These are phyloP conservation scores for Takifugu flavidus DNA, from an alignment of 2,113 vertebrate genomes.

Conservation along the genomic window DNA sequence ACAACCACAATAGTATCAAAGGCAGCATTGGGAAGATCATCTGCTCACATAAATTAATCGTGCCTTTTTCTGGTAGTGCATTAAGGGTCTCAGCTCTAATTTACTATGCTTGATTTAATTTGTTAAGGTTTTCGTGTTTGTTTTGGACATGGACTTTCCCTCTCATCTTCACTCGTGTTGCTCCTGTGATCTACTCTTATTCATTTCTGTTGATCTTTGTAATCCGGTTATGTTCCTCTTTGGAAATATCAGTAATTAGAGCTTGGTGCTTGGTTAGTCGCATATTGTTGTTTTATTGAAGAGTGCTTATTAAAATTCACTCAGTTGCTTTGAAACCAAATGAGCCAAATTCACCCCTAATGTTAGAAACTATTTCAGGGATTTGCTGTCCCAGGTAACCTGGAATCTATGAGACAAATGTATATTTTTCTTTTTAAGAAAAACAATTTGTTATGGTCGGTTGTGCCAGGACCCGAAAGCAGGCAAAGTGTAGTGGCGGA, in stretches of 20 bases:
- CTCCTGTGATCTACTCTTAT: slow-evolving; percentile 38
- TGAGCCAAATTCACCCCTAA: slow-evolving; percentile 40
- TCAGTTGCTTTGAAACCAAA: slow-evolving; percentile 42
- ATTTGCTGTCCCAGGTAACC: slow-evolving; percentile 1
- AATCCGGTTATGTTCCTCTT: slow-evolving; percentile 59
- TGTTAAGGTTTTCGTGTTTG: background rate
- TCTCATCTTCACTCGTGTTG: background rate
- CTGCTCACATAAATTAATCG: too few species aligned
- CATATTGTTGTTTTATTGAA: slow-evolving; percentile 32
- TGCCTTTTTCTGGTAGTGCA: too few species aligned
- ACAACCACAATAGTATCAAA: too few species aligned
- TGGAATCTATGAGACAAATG: background rate
- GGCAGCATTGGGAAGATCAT: too few species aligned
- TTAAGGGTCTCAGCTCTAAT: too few species aligned
- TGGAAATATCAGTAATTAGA: slow-evolving; percentile 53
- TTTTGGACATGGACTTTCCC: background rate
- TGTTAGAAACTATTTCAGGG: slow-evolving; percentile 22
- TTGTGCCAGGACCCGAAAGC: too few species aligned
- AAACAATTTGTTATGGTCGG: background rate
- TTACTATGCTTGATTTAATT: too few species aligned
- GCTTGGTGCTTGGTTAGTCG: slow-evolving; percentile 36
- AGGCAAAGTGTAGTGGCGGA: too few species aligned
- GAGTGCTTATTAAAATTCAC: slow-evolving; percentile 57
- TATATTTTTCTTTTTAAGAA: background rate
- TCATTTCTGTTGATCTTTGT: slow-evolving; percentile 43